Evolutionary conservation across 2,113 vertebrate genomes (phyloP), one percentile per base, ranked within the genome.

Genomic region (Perccottus glenii): DNA sequence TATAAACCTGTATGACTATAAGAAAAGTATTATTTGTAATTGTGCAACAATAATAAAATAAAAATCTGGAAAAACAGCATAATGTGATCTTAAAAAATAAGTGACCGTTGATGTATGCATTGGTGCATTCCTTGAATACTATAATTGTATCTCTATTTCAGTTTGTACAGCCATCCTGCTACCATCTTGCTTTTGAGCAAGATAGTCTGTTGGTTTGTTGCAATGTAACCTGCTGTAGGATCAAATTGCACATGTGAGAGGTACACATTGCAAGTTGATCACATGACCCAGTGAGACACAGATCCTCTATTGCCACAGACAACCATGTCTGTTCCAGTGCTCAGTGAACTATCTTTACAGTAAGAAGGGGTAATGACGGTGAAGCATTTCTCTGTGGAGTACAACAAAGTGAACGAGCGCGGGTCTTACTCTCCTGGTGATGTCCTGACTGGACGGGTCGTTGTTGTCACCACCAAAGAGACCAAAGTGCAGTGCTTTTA

Each of bases 401-500:
- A 85, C 56, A 52, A 78, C 76, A 81, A 71, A 33, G 35, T 61
- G 50, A 89, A 81, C 3, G 80, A 80, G 16, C 69, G 49, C 35
- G 85, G 83, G 50, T 70, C 70, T 42, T 89, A 86, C 67, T 89
- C 81, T 45, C 74, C 87, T 0, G 88, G 88, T 2, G 90, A 91
- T 35, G 38, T 16, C 6, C 61, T 91, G 47, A 80, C 81, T 27
- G 90, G 90, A 57, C 77, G 60, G 44, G 86, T 89, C 40, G 82
- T 42, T 0, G 86, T 89, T 42, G 78, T 82, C 62, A 84, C 67
- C 60, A 82, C 58, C 47, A 86, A 82, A 75, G 83, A 87, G 50
- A 88, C 74, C 60, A 89, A 81, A 72, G 86, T 88, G 72, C 87
- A 91, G 84, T 49, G 76, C 67, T 77, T 91, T 61, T 42, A 48